phyloP scores from a whole-genome alignment of 2,888 invertebrate genomes.

The Barypeithes pellucidus region DNA sequence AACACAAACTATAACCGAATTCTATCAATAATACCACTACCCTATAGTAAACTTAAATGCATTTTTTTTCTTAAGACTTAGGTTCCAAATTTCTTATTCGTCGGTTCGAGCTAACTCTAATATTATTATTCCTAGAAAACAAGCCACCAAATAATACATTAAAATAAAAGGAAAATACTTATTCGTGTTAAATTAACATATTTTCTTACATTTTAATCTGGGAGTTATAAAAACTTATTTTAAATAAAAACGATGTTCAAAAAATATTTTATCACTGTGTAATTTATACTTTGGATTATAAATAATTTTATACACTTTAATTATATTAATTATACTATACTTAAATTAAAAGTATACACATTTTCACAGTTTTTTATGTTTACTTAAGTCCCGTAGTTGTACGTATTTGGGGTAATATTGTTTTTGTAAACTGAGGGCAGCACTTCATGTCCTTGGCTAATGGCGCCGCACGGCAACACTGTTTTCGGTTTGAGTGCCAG shows the following conservation, averaged over 20 bases:
- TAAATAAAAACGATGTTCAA: constrained; percentile 60
- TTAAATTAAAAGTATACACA: constrained; percentile 69
- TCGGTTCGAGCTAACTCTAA: no score
- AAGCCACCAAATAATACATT: constrained; percentile 4
- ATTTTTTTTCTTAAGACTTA: no score
- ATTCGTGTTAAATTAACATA: constrained; percentile 32
- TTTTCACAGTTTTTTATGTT: constrained; percentile 64
- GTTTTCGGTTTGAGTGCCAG: constrained; percentile 66
- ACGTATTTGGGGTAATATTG: constrained; percentile 62
- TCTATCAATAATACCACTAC: no score
- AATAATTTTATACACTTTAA: constrained; percentile 64
- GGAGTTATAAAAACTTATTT: constrained; percentile 54
- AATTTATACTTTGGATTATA: constrained; percentile 67
- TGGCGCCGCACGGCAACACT: constrained; percentile 58
- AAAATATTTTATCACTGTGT: constrained; percentile 63
- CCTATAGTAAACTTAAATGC: no score
- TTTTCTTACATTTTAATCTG: constrained; percentile 1
- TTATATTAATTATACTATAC: constrained; percentile 62
- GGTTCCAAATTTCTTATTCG: no score
- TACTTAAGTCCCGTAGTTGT: constrained; percentile 61
- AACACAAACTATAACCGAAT: no score
- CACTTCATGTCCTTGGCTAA: constrained; percentile 36
- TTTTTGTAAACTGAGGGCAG: constrained; percentile 32
- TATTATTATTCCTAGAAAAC: not conserved
- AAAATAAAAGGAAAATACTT: constrained; percentile 1